phyloP scores from a whole-genome alignment of 2,888 invertebrate species.

The Caenorhabditis angaria region DNA sequence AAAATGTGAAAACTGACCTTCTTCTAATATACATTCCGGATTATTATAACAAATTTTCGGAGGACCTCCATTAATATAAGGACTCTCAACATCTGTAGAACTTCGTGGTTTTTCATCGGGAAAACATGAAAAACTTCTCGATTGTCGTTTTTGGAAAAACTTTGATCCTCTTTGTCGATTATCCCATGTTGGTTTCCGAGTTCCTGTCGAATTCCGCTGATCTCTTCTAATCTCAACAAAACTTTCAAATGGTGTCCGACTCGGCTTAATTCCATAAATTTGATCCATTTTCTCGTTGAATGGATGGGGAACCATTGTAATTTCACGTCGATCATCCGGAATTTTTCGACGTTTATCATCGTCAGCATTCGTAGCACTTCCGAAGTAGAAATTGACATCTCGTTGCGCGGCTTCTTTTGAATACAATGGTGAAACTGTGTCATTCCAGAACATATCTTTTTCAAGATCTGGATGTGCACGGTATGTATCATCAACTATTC shows the following conservation, averaged over 20 bases:
- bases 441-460: constrained; percentile 54
- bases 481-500: constrained; percentile 45
- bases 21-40: constrained; percentile 38
- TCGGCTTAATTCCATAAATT: constrained; percentile 18
- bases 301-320: constrained; percentile 54
- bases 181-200: constrained; percentile 20
- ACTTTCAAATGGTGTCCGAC: constrained; percentile 32
- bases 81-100: constrained; percentile 33
- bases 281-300: constrained; percentile 48
- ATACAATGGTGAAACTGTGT: constrained; percentile 52
- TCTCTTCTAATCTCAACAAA: constrained; percentile 39
- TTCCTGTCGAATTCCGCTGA: constrained; percentile 24
- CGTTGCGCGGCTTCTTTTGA: constrained; percentile 42
- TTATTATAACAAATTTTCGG: constrained; percentile 32
- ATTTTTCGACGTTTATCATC: constrained; percentile 27
- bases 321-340: constrained; percentile 39
- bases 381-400: constrained; percentile 53
- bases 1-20: constrained; percentile 14
- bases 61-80: constrained; percentile 6
- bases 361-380: constrained; percentile 47
- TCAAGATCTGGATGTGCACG: constrained; percentile 45
- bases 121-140: constrained; percentile 8
- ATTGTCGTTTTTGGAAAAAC: constrained; percentile 38
- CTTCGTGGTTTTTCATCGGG: constrained; percentile 26
- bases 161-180: constrained; percentile 8